Percentiles rank a stretch among this genome's conserved stretches.
These are phyloP conservation scores for Autographa gamma DNA, from an alignment of 2,888 invertebrate genomes.

Conservation along the genomic window DNA sequence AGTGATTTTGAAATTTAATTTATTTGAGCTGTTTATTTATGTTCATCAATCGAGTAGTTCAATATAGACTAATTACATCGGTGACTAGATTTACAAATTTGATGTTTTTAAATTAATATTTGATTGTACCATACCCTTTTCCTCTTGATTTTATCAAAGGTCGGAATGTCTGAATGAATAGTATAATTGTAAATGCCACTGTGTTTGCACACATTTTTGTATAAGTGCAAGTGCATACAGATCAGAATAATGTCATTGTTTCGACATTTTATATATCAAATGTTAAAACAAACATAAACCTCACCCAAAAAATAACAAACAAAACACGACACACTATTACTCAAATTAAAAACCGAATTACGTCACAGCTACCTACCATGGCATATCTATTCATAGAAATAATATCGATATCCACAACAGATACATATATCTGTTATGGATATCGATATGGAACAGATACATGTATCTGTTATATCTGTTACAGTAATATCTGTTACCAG, in stretches of 20 bases:
- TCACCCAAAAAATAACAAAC: neutral
- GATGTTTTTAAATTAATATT: no score
- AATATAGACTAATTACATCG: neutral
- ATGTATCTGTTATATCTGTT: constrained; percentile 30
- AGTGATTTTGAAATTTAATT: neutral
- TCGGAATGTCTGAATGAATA: no score
- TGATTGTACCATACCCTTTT: no score
- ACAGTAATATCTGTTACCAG: constrained; percentile 41
- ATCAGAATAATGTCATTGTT: no score
- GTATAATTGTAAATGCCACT: no score
- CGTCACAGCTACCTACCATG: neutral
- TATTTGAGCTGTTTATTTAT: neutral
- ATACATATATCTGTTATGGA: no score
- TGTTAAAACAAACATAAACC: neutral
- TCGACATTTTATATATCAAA: no score
- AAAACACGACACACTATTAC: constrained; percentile 13
- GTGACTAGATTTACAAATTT: neutral
- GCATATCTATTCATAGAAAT: no score
- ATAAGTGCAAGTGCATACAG: no score
- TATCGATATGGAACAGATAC: neutral
- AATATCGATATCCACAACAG: no score
- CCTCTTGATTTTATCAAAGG: no score
- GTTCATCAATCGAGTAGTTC: neutral
- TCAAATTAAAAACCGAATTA: neutral
- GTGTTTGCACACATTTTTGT: no score